Base-by-base conservation (phyloP, 1,140 invertebrate genomes). In the Triops longicaudatus region DNA sequence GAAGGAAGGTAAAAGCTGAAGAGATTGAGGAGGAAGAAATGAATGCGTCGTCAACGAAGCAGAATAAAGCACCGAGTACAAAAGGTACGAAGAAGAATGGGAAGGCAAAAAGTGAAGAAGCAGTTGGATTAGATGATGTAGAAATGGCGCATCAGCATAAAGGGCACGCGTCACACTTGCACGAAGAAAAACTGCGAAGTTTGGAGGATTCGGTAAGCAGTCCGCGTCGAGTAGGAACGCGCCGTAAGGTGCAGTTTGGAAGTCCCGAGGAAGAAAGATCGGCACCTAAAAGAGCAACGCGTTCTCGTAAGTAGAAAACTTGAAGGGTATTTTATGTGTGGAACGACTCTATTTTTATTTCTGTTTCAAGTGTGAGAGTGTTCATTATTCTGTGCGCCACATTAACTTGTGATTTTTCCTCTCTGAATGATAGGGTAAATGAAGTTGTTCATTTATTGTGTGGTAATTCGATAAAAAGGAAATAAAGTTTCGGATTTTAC, bases 71-170 rank as follows among this genome's bases (percentile, higher is more conserved):
- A 9, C 3, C 14, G 11, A 27, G 72, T 26, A 26, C 26, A 74
- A 74, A 74, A 10, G 10, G 73, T 41, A 17, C 37, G 12, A 75
- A 63, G 22, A 44, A 63, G 41, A 27, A 42, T 37, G 41, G 37
- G 27, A 75, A 28, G 42, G 6, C 14, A 28, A 50, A 4, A 42
- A 17, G 43, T 26, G 42, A 41, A 63, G 22, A 26, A 17, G 14
- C 26, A 7, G 17, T n/a, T 27, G 27, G 27, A 22, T 43, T 74
- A 22, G 76, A 77, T 43, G 76, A 77, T 10, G 76, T 77, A 14
- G 76, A 77, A 11, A 72, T 77, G 71, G 26, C 73, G 12, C 76
- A 73, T 26, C 9, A 77, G 72, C 72, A 73, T 28, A 77, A 77
- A 28, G 76, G 76, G 5, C 76, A 77, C 17, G 76, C 76, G 42